A percentile compares a stretch with the other conserved stretches of the same genome.
Conservation (phyloP, 2,113 vertebrate species). For the Ramphastos sulfuratus region DNA sequence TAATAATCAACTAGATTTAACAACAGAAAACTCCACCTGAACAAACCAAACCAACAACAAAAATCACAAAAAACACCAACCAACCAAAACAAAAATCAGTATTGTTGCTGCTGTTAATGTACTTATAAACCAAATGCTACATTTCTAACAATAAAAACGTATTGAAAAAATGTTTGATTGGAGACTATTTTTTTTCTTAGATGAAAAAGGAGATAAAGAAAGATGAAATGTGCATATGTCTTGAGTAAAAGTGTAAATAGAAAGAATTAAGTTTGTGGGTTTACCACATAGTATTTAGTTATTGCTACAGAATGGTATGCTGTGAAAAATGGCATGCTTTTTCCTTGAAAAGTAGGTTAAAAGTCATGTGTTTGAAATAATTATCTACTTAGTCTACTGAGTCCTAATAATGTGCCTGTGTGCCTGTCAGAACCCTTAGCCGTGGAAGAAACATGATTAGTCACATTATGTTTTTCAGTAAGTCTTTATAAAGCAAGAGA, state of each 20-base stretch:
- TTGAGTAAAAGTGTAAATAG: neutral
- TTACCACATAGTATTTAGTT: constrained; percentile 15
- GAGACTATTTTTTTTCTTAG: neutral
- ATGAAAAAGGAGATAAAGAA: neutral
- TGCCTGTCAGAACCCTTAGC: constrained; percentile 54
- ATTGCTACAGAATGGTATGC: constrained; percentile 33
- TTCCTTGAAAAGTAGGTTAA: constrained; percentile 59
- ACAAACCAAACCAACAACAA: too few species aligned
- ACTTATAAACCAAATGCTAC: too few species aligned
- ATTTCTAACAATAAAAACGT: too few species aligned
- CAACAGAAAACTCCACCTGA: too few species aligned
- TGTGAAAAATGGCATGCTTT: neutral
- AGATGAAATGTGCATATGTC: neutral
- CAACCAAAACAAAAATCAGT: too few species aligned
- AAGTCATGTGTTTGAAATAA: constrained; percentile 64
- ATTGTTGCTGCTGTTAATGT: too few species aligned
- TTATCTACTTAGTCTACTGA: constrained; percentile 62
- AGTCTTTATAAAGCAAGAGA: constrained; percentile 31
- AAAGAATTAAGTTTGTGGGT: constrained; percentile 22
- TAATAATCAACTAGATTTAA: too few species aligned
- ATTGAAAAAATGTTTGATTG: neutral
- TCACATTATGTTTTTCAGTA: constrained; percentile 54
- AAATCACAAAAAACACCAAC: too few species aligned
- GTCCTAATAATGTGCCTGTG: constrained; percentile 55
- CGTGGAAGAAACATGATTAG: neutral